Base-by-base conservation (phyloP, 2,888 invertebrate genomes). In the Platycheirus rosarum region DNA sequence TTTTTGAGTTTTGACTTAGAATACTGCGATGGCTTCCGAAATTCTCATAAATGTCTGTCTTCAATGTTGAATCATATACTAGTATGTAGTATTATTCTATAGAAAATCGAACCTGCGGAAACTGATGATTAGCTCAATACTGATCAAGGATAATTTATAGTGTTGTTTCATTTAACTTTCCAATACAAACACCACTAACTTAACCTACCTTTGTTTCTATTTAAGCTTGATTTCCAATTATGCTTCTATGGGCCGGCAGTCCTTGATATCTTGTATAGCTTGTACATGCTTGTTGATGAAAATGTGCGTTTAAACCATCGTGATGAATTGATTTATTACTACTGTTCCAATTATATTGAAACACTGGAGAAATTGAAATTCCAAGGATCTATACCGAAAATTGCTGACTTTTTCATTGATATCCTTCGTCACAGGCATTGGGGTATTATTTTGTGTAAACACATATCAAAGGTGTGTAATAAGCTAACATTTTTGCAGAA, bases 401-500 rank as follows among this genome's bases (percentile, higher is more conserved):
- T 76, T 5, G 1, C 42, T 1, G 80, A 76, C 8, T 66, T 71
- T 11, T 44, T 20, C 1, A 75, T 53, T 2, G 80, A 80, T 0
- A 51, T 75, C 13, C 1, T 51, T 2, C 23, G 26, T 7, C 57
- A 75, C 7, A 35, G 40, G 1, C 75, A 80, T 60, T 75, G 8
- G 11, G 79, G 79, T 79, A 48, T 4, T 40, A 4, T 9, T 23
- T 20, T 3, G 32, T 13, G 13, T 23, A 3, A 1, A n/a, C n/a
- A n/a, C n/a, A n/a, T n/a, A n/a, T n/a, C n/a, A n/a, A n/a, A n/a
- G n/a, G n/a, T 3, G 32, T 13, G 13, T 23, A 3, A 1, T 37
- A 32, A 16, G 8, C 2, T n/a, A 26, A 46, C 13, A 49, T 2
- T 3, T 14, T 11, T 60, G 53, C n/a, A 88, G 88, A 86, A 16